A percentile compares a stretch with the other conserved stretches of the same genome.
Conservation (phyloP, 2,113 vertebrate species). For the Varanus salvator region DNA sequence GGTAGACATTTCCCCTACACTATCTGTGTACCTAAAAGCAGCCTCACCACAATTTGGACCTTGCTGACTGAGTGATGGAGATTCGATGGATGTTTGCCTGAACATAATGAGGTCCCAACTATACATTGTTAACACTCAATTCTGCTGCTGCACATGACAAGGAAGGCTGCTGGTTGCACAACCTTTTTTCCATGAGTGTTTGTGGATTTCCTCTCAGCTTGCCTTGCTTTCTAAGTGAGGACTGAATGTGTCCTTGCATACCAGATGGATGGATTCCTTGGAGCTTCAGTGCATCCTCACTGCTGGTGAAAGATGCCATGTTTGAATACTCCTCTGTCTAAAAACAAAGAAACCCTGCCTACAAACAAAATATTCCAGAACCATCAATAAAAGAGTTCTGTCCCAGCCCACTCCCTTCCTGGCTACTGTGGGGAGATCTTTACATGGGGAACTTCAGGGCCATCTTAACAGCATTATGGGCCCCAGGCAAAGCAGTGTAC, state of each 20-base stretch:
- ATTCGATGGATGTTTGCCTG: not conserved
- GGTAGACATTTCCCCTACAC: not conserved
- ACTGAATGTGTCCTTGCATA: no score
- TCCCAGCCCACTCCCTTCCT: not conserved
- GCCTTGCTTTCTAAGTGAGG: no score
- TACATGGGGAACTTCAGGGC: not conserved
- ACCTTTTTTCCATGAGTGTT: no score
- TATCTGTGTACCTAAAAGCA: not conserved
- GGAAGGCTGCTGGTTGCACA: no score
- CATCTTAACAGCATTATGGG: no score
- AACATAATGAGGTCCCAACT: no score
- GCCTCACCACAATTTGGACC: not conserved
- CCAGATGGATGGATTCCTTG: no score
- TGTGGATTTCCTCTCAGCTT: no score
- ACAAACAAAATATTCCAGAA: not conserved
- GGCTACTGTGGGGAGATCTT: not conserved
- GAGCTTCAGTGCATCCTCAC: no score
- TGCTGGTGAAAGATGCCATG: not conserved
- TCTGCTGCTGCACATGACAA: no score
- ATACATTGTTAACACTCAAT: no score
- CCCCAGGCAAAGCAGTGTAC: no score
- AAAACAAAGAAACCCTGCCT: not conserved
- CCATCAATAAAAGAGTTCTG: not conserved
- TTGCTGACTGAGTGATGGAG: not conserved
- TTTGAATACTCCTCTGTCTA: not conserved